Percentiles rank a stretch among this genome's conserved stretches.
Evolutionary conservation across 2,113 vertebrate genomes (phyloP).

Genomic region (Ptilorrhoa leucosticta): DNA sequence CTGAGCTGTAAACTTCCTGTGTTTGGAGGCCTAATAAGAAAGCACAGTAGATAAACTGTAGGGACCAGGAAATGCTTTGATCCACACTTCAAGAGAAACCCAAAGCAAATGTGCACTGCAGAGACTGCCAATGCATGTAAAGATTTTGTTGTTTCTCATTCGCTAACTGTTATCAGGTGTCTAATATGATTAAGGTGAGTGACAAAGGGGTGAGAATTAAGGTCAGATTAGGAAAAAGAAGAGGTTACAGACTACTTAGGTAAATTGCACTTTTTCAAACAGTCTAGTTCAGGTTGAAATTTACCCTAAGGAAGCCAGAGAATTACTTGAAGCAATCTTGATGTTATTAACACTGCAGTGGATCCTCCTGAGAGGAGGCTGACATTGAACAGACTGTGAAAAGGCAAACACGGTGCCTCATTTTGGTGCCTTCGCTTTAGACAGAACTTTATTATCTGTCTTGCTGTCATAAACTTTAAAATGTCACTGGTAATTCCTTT

Average conservation of each 20-base stretch:
- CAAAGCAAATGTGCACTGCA: neutral
- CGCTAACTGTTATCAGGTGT: conserved; percentile 35
- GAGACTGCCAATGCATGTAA: neutral
- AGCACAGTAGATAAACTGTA: neutral
- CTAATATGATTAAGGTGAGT: neutral
- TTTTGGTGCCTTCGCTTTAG: neutral
- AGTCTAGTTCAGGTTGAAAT: conserved; percentile 16
- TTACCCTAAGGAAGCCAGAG: neutral
- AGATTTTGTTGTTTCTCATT: neutral
- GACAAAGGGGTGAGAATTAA: conserved; percentile 32
- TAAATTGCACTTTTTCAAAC: neutral
- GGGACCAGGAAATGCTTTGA: conserved; percentile 31
- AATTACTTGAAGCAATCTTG: neutral
- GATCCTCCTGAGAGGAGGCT: neutral
- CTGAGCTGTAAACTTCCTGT: conserved; percentile 16
- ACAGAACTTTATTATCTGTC: neutral
- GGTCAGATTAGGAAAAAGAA: conserved; percentile 5
- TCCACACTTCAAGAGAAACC: neutral
- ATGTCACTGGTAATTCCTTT: neutral
- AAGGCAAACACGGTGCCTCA: neutral
- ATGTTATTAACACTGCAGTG: neutral
- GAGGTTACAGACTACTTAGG: neutral
- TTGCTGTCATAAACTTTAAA: neutral
- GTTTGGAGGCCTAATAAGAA: neutral
- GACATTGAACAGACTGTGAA: neutral